phyloP scores from a whole-genome alignment of 1,140 invertebrate genomes.

The Drosophila eugracilis region DNA sequence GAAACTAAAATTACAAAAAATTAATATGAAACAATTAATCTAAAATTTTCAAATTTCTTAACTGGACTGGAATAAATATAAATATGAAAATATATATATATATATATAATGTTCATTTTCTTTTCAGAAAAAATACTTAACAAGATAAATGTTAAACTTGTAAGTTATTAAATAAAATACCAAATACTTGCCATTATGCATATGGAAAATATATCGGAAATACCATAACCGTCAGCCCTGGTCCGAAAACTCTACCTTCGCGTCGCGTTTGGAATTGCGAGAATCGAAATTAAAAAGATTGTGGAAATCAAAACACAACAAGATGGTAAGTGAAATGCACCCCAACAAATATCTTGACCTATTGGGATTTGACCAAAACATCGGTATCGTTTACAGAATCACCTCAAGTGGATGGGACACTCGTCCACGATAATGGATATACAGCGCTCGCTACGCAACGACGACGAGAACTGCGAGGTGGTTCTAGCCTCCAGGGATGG shows the following conservation, averaged over 20 bases:
- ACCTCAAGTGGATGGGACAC: constrained; percentile 84
- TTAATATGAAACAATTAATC: no score
- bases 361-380: no score
- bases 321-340: constrained; percentile 55
- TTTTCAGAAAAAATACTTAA: no score
- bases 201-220: neutral
- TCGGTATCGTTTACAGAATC: constrained; percentile 53
- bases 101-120: no score
- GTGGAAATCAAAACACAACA: constrained; percentile 57
- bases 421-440: constrained; percentile 81
- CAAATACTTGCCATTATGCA: neutral
- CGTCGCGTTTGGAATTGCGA: constrained; percentile 52
- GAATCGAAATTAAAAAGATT: constrained; percentile 43
- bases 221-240: neutral
- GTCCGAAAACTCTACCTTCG: constrained; percentile 8
- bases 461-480: constrained; percentile 72
- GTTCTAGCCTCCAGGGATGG: constrained; percentile 74
- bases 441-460: constrained; percentile 67
- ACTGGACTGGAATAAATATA: no score
- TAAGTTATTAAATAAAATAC: neutral
- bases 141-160: no score
- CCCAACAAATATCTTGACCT: no score
- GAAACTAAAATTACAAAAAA: no score
- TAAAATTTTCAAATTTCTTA: no score
- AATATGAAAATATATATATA: no score